Percentiles rank a stretch among this genome's conserved stretches.
These are phyloP conservation scores for Nematostella vectensis DNA, from an alignment of 92 coral and sea anemone genomes.

Conservation along the genomic window DNA sequence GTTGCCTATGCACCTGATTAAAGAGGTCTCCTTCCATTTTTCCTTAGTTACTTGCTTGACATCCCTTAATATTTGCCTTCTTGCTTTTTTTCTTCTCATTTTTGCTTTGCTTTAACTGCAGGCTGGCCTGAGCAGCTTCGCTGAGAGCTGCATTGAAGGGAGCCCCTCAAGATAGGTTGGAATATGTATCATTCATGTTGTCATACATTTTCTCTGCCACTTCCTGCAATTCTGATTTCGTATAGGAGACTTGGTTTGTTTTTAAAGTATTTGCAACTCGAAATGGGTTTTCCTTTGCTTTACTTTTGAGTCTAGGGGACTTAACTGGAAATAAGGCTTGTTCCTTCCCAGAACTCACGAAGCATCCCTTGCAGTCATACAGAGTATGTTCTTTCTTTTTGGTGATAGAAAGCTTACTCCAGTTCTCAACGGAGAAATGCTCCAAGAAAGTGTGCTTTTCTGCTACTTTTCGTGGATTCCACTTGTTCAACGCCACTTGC, in stretches of 20 bases:
- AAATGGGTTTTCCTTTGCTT: constrained; percentile 30
- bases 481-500: constrained; percentile 10
- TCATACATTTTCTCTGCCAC: constrained; percentile 8
- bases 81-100: constrained; percentile 9
- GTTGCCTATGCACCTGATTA: constrained; percentile 18
- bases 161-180: constrained; percentile 7
- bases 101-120: constrained; percentile 10
- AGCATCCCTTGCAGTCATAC: constrained; percentile 37
- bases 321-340: constrained; percentile 28
- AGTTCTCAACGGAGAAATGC: constrained; percentile 14
- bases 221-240: constrained; percentile 2
- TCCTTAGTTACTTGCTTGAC: constrained; percentile 11
- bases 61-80: constrained; percentile 5
- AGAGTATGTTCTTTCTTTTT: constrained; percentile 33
- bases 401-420: constrained; percentile 21
- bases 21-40: constrained; percentile 16
- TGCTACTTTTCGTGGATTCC: constrained; percentile 17
- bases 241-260: not conserved
- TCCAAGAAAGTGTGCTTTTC: constrained; percentile 16
- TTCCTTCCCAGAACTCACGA: constrained; percentile 1
- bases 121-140: constrained; percentile 16
- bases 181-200: constrained; percentile 6
- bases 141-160: constrained; percentile 24
- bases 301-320: constrained; percentile 13
- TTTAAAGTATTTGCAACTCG: not conserved